Percentiles rank a stretch among this genome's conserved stretches.
These are phyloP conservation scores for Drosophila pseudotakahashii DNA, from an alignment of 2,888 invertebrate genomes.

Conservation along the genomic window DNA sequence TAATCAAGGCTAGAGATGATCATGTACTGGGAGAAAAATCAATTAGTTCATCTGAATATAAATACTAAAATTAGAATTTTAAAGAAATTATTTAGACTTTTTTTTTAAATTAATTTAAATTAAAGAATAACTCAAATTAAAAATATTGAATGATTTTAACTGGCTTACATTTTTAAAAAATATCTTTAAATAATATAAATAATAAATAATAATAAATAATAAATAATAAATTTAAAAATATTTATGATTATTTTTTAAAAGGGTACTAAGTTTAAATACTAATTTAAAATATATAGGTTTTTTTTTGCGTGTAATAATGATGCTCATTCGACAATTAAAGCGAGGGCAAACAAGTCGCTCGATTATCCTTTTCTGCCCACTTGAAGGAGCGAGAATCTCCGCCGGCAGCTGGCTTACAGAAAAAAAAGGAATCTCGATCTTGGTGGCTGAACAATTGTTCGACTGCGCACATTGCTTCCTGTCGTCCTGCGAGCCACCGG, in stretches of 20 bases:
- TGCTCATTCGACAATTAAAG: slow-evolving; percentile 27
- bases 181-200: no score
- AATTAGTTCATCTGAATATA: rapidly evolving
- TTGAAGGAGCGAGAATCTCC: slow-evolving; percentile 54
- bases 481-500: slow-evolving; percentile 79
- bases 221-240: no score
- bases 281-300: background rate
- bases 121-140: no score
- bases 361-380: slow-evolving; percentile 74
- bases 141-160: no score
- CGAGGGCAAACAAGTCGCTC: slow-evolving; percentile 69
- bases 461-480: slow-evolving; percentile 83
- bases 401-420: slow-evolving; percentile 56
- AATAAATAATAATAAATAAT: no score
- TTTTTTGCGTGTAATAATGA: slow-evolving; percentile 4
- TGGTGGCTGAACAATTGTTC: slow-evolving; percentile 70
- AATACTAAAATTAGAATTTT: background rate
- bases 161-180: no score
- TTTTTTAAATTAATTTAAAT: no score
- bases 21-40: background rate
- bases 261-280: background rate
- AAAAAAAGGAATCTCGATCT: slow-evolving; percentile 60
- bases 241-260: no score
- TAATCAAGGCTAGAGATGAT: slow-evolving; percentile 40
- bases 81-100: background rate